Base-by-base conservation (phyloP, 1,140 invertebrate species). In the Dendrolimus kikuchii region DNA sequence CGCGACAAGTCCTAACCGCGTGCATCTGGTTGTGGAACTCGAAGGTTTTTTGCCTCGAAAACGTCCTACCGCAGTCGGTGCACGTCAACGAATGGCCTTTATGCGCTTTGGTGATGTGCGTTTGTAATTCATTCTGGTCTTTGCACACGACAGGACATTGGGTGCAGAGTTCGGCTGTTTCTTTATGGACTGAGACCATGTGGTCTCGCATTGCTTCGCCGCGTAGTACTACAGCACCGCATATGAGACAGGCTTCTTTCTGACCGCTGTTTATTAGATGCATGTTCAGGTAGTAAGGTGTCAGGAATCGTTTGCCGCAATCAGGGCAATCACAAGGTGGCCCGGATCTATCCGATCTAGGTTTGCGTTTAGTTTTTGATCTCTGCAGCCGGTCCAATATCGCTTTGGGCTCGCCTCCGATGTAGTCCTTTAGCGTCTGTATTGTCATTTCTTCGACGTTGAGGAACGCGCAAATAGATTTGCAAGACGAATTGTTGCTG, bases 231-330 rank as follows among this genome's bases (percentile, higher is more conserved):
- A 86, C 68, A 0, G 47, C 49, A 0, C 79, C 79, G 7, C 82
- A 86, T 0, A 62, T 45, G 38, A 65, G 53, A 45, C 82, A 86
- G 0, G 77, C 76, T 55, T 82, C 79, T 40, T 79, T 82, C 46
- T 76, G 74, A 0, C 74, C 76, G 49, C 81, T 84, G 52, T 86
- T 84, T 38, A 71, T 71, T 9, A 87, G 57, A 58, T 88, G 87
- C 42, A 75, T 59, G 51, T 77, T 82, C 5, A 86, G 62, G 55
- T 74, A 85, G 9, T 84, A 72, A 0, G 81, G 74, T 45, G 78
- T 87, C 2, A 59, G 55, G 52, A 87, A 88, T 2, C 55, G 50
- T 58, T 87, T 87, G 0, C 81, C 82, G 42, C 86, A 88, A 9
- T 80, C 79, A 0, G 65, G 64, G 48, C 86, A 88, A 2, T 36